Conservation (phyloP, 2,888 invertebrate genomes). For the Dasypogon diadema region DNA sequence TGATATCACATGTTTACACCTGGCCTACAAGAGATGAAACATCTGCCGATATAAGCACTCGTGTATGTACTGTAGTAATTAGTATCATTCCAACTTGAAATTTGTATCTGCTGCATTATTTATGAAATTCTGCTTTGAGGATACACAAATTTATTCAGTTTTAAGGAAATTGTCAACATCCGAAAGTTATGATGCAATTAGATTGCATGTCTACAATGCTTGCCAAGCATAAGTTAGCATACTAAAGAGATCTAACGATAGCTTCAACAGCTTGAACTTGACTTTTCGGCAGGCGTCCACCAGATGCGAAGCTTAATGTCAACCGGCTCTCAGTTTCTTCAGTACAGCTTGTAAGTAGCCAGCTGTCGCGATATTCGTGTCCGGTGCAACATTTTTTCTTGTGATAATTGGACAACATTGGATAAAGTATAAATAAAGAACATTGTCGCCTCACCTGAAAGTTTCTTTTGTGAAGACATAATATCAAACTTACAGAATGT, state of each 20-base stretch:
- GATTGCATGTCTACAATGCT: not conserved
- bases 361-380: not conserved
- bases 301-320: not conserved
- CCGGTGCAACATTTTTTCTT: not conserved
- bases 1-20: too few species aligned
- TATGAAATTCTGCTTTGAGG: constrained; percentile 14
- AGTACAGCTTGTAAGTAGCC: not conserved
- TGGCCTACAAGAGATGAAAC: too few species aligned
- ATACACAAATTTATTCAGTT: constrained; percentile 21
- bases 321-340: constrained; percentile 4
- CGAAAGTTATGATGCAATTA: constrained; percentile 30
- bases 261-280: constrained; percentile 33
- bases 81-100: too few species aligned
- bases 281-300: constrained; percentile 18
- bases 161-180: constrained; percentile 30
- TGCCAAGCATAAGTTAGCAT: constrained; percentile 12
- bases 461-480: too few species aligned
- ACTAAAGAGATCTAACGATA: constrained; percentile 34
- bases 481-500: too few species aligned
- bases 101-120: constrained; percentile 21
- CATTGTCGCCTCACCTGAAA: not conserved
- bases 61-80: too few species aligned
- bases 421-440: not conserved
- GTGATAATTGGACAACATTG: not conserved
- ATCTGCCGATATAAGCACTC: too few species aligned